Base-by-base conservation (phyloP, 2,888 invertebrate genomes). In the Hypolimnas misippus region DNA sequence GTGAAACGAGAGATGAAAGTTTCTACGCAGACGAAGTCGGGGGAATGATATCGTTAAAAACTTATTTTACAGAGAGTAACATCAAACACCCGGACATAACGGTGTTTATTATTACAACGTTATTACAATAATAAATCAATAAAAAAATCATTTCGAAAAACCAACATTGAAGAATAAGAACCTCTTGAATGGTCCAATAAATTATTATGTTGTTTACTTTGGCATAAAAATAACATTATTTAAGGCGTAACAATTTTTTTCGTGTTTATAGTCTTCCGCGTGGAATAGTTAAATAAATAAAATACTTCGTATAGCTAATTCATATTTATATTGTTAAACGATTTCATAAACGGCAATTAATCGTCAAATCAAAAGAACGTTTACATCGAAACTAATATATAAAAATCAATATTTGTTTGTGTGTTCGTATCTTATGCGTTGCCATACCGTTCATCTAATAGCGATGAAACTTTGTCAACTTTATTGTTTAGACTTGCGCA, bases 111-210 rank as follows among this genome's bases (percentile, higher is more conserved):
- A 40, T 40, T 2, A 40, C 14, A 40, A 14, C 17, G 17, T 53
- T 46, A 60, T 46, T 46, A 53, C 21, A 60, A 54, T 53, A 59
- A 59, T 60, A 60, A 60, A 60, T 60, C 59, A 46, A 60, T 60
- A 60, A 53, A n/a, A n/a, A n/a, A 46, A 59, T 46, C 19, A 17
- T 42, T 51, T 52, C 7, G 12, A 33, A 59, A 33, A 53, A 57
- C 19, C 29, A 50, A 57, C 21, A 50, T 33, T 57, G 25, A 14
- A 57, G 38, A 38, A 50, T 21, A 19, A 57, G 40, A 38, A 21
- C 46, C 46, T 56, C 38, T 50, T 10, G 21, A 38, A 57, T 35
- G 25, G 29, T 16, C 38, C 49, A 35, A 35, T 50, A 57, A 50
- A 49, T 57, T 49, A 49, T 21, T n/a, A 49, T 49, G 14, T 14